These are phyloP conservation scores for Australoheros scitulus DNA, from an alignment of 2,113 vertebrate species.

Conservation along the genomic window DNA sequence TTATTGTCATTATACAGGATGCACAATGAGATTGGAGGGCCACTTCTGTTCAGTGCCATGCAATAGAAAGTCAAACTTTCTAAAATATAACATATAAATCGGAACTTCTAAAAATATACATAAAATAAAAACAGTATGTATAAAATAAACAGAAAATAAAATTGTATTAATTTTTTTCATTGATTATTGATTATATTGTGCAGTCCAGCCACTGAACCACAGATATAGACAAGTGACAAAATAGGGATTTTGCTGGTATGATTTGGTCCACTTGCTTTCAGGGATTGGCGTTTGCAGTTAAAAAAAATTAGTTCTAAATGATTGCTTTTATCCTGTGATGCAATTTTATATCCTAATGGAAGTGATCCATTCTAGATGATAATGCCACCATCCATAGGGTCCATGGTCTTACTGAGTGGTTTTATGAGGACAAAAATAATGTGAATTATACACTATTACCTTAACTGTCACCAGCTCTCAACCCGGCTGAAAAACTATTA, in stretches of 20 bases:
- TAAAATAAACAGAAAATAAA: too few species aligned
- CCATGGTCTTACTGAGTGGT: neutral
- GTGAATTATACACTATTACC: neutral
- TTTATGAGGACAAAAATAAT: neutral
- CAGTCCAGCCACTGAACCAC: neutral
- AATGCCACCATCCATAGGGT: rapidly evolving
- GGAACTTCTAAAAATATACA: too few species aligned
- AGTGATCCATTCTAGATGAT: neutral
- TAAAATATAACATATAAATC: too few species aligned
- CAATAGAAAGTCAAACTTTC: too few species aligned
- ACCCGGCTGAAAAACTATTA: rapidly evolving
- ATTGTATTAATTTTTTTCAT: neutral
- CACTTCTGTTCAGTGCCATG: too few species aligned
- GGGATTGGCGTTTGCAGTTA: neutral
- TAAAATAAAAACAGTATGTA: too few species aligned
- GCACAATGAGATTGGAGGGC: too few species aligned
- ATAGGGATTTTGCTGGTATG: rapidly evolving
- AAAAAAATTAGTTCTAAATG: rapidly evolving
- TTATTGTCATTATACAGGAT: too few species aligned
- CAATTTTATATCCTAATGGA: neutral
- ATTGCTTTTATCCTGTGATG: neutral
- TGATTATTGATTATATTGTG: neutral
- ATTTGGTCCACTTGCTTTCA: neutral
- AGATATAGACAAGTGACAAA: neutral
- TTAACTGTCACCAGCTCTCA: neutral